Conservation (phyloP, 2,797 vertebrate genomes). For the Selene dorsalis region DNA sequence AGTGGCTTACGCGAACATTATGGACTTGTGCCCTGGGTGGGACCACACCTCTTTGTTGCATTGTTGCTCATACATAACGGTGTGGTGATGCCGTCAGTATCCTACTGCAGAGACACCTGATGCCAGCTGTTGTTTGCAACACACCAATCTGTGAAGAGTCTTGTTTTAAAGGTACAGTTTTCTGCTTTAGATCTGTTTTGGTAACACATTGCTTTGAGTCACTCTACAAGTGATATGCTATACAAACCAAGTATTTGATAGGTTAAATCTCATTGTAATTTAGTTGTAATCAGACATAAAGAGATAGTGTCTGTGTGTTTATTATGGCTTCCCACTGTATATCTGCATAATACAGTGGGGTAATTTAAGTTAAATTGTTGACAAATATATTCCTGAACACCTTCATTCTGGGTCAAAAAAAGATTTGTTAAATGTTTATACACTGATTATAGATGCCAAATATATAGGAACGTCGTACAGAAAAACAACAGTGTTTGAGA, state of each 20-base stretch:
- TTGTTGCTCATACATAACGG: slow-evolving; percentile 17
- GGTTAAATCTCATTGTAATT: neutral
- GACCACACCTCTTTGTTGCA: slow-evolving; percentile 12
- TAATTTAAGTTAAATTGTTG: too few relatives aligned
- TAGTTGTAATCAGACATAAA: neutral
- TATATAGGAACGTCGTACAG: too few relatives aligned
- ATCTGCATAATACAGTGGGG: too few relatives aligned
- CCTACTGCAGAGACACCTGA: neutral
- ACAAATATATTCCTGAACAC: neutral
- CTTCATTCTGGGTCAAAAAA: too few relatives aligned
- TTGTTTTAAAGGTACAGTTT: slow-evolving; percentile 55
- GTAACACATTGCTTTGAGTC: neutral
- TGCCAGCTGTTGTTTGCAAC: slow-evolving; percentile 16
- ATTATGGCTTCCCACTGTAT: neutral
- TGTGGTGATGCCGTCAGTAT: neutral
- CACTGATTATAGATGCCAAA: too few relatives aligned
- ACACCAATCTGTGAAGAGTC: slow-evolving; percentile 16
- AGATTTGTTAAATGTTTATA: too few relatives aligned
- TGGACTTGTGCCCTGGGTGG: slow-evolving; percentile 53
- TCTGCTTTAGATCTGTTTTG: neutral
- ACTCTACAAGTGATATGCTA: neutral
- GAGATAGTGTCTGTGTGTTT: neutral
- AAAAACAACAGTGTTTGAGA: too few relatives aligned
- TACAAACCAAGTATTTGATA: neutral
- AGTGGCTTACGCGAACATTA: slow-evolving; percentile 29